These are phyloP conservation scores for Ancistrus triradiatus DNA, from an alignment of 2,113 vertebrate genomes.

Conservation along the genomic window DNA sequence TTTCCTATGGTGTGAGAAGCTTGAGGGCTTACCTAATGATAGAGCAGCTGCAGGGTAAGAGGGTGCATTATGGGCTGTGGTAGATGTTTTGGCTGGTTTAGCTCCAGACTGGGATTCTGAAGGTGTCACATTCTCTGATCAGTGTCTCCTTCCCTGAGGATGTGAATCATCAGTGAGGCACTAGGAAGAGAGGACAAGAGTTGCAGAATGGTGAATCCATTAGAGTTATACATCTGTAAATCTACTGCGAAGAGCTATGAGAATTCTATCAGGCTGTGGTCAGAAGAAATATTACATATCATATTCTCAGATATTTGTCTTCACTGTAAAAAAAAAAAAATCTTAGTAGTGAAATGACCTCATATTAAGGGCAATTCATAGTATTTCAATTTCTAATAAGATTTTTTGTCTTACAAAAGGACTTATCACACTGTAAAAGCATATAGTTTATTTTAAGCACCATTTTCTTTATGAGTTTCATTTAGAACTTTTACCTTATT, in stretches of 20 bases:
- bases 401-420: too few species aligned
- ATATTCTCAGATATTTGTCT: not conserved
- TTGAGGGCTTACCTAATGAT: conserved; percentile 43
- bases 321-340: too few species aligned
- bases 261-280: not conserved
- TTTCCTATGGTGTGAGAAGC: conserved; percentile 22
- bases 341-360: too few species aligned
- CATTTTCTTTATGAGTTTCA: too few species aligned
- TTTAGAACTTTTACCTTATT: too few species aligned
- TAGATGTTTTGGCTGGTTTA: conserved; percentile 33
- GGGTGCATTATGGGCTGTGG: conserved; percentile 40
- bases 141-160: conserved; percentile 2
- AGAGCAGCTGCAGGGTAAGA: conserved; percentile 21
- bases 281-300: not conserved
- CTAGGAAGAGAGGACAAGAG: not conserved
- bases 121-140: conserved; percentile 34
- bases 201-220: not conserved
- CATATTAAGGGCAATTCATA: too few species aligned
- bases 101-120: conserved; percentile 26
- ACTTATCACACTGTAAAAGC: too few species aligned
- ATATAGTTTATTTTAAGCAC: too few species aligned
- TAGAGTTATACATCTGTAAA: not conserved
- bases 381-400: too few species aligned
- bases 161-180: conserved; percentile 15
- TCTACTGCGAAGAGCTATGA: not conserved